phyloP scores from a whole-genome alignment of 1,140 invertebrate genomes.

The Meteorus sp. region DNA sequence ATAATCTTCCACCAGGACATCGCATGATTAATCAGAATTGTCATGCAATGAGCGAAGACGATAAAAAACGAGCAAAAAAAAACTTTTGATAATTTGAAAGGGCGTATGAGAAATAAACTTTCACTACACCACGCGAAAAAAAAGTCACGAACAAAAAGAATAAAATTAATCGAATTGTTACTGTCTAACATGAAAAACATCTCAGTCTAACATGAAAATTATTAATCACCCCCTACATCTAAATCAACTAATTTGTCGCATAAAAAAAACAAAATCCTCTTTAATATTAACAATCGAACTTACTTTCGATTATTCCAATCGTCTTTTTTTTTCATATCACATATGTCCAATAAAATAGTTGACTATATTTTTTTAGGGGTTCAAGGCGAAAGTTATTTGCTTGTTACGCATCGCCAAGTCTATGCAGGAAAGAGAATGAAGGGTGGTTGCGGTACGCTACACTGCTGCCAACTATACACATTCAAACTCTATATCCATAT shows the following conservation, averaged over 20 bases:
- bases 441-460: slow-evolving; percentile 12
- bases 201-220: too few species aligned
- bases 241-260: too few species aligned
- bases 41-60: too few species aligned
- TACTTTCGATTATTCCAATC: neutral
- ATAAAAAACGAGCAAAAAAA: too few species aligned
- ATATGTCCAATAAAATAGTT: neutral
- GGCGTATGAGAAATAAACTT: neutral
- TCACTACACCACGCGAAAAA: neutral
- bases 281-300: neutral
- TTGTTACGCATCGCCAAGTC: slow-evolving; percentile 3
- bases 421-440: slow-evolving; percentile 14
- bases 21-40: too few species aligned
- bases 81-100: too few species aligned
- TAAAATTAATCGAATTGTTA: too few species aligned
- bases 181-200: too few species aligned
- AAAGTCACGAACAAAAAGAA: too few species aligned
- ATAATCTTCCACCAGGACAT: too few species aligned
- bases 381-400: slow-evolving; percentile 14
- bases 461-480: slow-evolving; percentile 1
- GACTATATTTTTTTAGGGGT: neutral
- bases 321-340: neutral
- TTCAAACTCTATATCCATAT: neutral
- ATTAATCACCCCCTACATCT: too few species aligned
- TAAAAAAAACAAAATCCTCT: too few species aligned